Evolutionary conservation across 2,113 vertebrate species (phyloP), one percentile per base, ranked within the genome.

Genomic region (Edolisoma coerulescens): DNA sequence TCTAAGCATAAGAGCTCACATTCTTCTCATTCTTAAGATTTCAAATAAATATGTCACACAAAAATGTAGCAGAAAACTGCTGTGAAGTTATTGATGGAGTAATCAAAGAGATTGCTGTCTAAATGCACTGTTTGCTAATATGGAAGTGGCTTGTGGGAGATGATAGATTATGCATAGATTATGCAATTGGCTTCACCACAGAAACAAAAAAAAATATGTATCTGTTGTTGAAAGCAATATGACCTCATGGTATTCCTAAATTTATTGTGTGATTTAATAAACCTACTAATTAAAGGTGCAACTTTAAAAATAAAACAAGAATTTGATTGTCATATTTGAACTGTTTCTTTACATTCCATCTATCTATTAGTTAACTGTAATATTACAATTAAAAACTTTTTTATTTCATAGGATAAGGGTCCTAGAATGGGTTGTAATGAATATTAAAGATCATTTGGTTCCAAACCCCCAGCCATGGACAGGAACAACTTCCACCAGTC

Each of bases 171-270:
- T n/a, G n/a, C 8, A 10, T 12, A 24, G n/a, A 19, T 69, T 28
- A 14, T 10, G 16, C 26, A 42, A 26, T 8, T 83, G 22, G 3
- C 24, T 61, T 86, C 33, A 44, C 15, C 14, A 61, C 21, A 60
- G 27, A 67, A 63, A 2, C 4, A n/a, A 39, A 59, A 90, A 49
- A 60, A 35, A 37, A 11, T 1, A 12, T 8, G 0, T 16, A 4
- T 37, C 15, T 70, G 4, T 16, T 77, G 0, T 52, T 71, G 35
- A 33, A 93, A 86, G 2, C 4, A 70, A 16, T 61, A 42, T 26
- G 30, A 68, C 15, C 9, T n/a, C 16, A 15, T 3, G 5, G 8
- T 60, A 45, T 30, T 35, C 13, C 10, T 73, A 61, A 30, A 63
- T 59, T 63, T 54, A n/a, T 32, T 47, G 10, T 42, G 7, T 35